Evolutionary conservation across 2,888 invertebrate species (phyloP).

Genomic region (Patella caerulea): DNA sequence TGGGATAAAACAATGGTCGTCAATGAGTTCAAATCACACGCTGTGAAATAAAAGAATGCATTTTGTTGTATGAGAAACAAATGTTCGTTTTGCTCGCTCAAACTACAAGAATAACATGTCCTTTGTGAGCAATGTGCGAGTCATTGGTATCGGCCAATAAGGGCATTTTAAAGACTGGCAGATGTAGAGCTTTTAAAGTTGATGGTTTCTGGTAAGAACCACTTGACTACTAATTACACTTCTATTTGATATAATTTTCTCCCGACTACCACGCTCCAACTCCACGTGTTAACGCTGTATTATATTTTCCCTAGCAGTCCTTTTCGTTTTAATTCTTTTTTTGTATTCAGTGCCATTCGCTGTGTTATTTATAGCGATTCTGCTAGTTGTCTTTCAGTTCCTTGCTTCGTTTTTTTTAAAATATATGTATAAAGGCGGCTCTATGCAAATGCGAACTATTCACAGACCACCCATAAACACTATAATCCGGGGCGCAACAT

Average conservation of each 20-base stretch:
- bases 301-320: no score
- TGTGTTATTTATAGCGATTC: no score
- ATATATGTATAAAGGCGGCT: no score
- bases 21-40: no score
- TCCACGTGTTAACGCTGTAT: not conserved
- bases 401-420: no score
- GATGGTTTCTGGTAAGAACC: constrained; percentile 1
- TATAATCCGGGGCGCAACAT: no score
- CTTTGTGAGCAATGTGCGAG: constrained; percentile 3
- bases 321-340: no score
- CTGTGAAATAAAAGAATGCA: not conserved
- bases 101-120: constrained; percentile 9
- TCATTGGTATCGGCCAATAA: constrained; percentile 7
- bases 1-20: no score
- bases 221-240: constrained; percentile 3
- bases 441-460: no score
- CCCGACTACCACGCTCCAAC: not conserved
- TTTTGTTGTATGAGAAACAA: not conserved
- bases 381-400: no score
- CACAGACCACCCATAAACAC: no score
- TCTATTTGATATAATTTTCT: constrained; percentile 3
- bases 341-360: no score
- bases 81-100: not conserved
- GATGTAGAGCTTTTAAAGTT: not conserved
- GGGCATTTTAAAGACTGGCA: not conserved